These are phyloP conservation scores for Amiota communis DNA, from an alignment of 2,888 invertebrate species.

Conservation along the genomic window DNA sequence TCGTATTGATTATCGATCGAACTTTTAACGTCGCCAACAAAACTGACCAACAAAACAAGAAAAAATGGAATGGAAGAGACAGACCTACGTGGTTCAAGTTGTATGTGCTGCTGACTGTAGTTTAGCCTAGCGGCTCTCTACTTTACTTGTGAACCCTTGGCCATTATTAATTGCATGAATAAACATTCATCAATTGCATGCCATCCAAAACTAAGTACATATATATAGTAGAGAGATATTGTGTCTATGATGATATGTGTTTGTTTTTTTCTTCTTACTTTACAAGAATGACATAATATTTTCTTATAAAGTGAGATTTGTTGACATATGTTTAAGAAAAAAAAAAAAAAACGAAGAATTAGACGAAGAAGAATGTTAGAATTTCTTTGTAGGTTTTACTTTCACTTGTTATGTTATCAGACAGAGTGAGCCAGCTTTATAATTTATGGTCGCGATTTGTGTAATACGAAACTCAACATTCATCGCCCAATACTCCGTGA, in stretches of 20 bases:
- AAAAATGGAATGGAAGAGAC: too few relatives aligned
- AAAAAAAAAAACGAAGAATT: too few relatives aligned
- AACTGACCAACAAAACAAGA: neutral
- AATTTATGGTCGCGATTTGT: slow-evolving; percentile 54
- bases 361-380: too few relatives aligned
- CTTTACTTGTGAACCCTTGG: neutral
- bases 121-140: neutral
- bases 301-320: too few relatives aligned
- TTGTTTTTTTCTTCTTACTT: neutral
- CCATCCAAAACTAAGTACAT: neutral
- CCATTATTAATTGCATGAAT: slow-evolving; percentile 6
- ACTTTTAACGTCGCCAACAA: neutral
- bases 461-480: slow-evolving; percentile 54
- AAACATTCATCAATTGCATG: neutral
- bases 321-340: too few relatives aligned
- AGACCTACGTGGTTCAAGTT: too few relatives aligned
- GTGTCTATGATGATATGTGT: neutral
- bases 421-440: slow-evolving; percentile 22
- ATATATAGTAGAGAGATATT: too few relatives aligned
- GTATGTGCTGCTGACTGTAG: too few relatives aligned
- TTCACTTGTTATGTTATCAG: too few relatives aligned
- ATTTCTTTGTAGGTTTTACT: too few relatives aligned
- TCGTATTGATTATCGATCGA: slow-evolving; percentile 59
- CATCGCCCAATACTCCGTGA: slow-evolving; percentile 31
- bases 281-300: too few relatives aligned